Base-by-base conservation (phyloP, 2,797 vertebrate genomes). In the Tauraco hartlaubi region DNA sequence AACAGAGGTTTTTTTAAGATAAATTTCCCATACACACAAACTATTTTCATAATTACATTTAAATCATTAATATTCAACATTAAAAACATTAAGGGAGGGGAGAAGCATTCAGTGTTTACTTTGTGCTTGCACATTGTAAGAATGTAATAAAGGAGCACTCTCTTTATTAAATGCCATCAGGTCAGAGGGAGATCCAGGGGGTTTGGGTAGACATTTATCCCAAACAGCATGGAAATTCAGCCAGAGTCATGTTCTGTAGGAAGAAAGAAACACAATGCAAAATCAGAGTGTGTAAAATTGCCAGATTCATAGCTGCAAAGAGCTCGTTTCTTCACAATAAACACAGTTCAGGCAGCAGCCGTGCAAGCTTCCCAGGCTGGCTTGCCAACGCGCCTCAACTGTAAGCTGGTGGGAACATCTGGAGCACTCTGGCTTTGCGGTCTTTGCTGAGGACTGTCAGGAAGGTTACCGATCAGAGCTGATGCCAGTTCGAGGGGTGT, bases 1-100 rank as follows among this genome's bases (percentile, higher is more conserved):
- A 97, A 91, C 77, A 94, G 94, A 94, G 94, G 82, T 87, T 92
- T 96, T 97, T 95, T 95, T 73, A 61, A 80, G 89, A 92, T 81
- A 72, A 19, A 54, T 51, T 92, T 93, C 49, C 85, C 20, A 14
- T 67, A 33, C 20, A 39, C 31, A 35, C 23, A 68, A 86, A 83
- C 88, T 94, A 63, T 81, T 73, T 94, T 73, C 69, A 82, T 92
- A 90, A 95, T 84, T 96, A 82, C 89, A 75, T 95, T 96, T 94
- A 95, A 92, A 92, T 96, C 83, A 97, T 97, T 96, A 97, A 97
- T 94, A 92, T 92, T 93, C 85, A 90, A 80, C 90, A 95, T 95
- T 77, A 29, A 82, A 91, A 80, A 29, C 49, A 54, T 74, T 92
- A 64, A 76, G 55, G 39, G 12, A 14, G 41, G 49, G 20, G 85